phyloP scores from a whole-genome alignment of 2,797 vertebrate species.

The Pampus argenteus region DNA sequence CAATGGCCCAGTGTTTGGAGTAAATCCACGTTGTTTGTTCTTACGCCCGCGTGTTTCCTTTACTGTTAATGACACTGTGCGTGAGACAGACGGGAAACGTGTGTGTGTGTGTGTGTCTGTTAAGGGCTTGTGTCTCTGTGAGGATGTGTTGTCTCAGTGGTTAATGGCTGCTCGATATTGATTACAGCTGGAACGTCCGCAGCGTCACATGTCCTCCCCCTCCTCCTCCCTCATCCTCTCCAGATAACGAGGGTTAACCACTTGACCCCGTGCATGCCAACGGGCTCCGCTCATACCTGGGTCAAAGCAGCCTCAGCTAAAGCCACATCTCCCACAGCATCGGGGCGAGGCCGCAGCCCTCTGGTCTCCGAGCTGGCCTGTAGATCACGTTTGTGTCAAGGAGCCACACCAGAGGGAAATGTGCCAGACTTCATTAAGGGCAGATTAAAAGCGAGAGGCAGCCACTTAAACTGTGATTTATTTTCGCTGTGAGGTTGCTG shows the following conservation, averaged over 20 bases:
- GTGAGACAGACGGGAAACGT: conserved; percentile 55
- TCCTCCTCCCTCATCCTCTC: conserved; percentile 64
- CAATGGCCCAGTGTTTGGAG: conserved; percentile 65
- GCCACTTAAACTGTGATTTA: conserved; percentile 72
- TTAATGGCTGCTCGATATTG: conserved; percentile 82
- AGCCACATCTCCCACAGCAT: conserved; percentile 35
- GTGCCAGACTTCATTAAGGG: conserved; percentile 74
- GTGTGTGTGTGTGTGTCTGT: conserved; percentile 21
- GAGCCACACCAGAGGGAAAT: conserved; percentile 64
- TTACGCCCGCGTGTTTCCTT: conserved; percentile 59
- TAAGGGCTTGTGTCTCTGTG: conserved; percentile 22
- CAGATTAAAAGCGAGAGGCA: conserved; percentile 72
- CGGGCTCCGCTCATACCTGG: conserved; percentile 60
- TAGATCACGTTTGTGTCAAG: conserved; percentile 59
- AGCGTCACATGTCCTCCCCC: conserved; percentile 73
- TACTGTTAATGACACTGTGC: conserved; percentile 25
- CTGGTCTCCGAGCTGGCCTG: conserved; percentile 46
- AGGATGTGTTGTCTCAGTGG: conserved; percentile 64
- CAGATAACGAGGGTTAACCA: conserved; percentile 82
- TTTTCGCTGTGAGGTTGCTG: conserved; percentile 71
- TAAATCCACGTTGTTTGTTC: conserved; percentile 67
- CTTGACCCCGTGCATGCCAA: conserved; percentile 76
- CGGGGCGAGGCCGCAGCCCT: conserved; percentile 38
- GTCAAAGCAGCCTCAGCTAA: conserved; percentile 6
- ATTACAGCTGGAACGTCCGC: conserved; percentile 73